Base-by-base conservation (phyloP, 2,113 vertebrate genomes). In the Brachyhypopomus occidentalis region DNA sequence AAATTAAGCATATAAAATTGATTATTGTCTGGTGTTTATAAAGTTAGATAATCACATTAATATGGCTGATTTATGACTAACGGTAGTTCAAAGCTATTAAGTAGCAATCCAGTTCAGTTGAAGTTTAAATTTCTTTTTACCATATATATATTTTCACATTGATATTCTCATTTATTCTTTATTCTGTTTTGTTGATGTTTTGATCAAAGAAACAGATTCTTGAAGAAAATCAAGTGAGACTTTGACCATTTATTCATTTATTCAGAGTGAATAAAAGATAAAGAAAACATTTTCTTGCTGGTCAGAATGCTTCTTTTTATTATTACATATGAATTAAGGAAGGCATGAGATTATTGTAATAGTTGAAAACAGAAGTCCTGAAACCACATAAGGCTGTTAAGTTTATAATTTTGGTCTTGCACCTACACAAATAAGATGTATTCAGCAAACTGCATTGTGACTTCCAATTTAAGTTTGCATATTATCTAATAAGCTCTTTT, bases 271-370 rank as follows among this genome's bases (percentile, higher is more conserved):
- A 72, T 45, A 48, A 67, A 66, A 56, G 34, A 20, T 66, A 73
- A 69, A 38, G 69, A 70, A 8, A 62, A 56, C 19, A 70, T 71
- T 71, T 70, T 78, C 52, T 59, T 78, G 20, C 55, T 71, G 38
- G 34, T 27, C 23, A 59, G 19, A 23, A 20, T 22, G 5, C 6
- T 67, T 41, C 0, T 4, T 77, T 2, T 69, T 45, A 56, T 78
- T 67, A 64, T 4, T 64, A 16, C 16, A 30, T 30, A 16, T 64
- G 22, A 25, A 52, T 14, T 8, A 14, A 52, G 45, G 45, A 14
- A 52, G 45, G 12, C 2, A 5, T 45, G 2, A 14, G 45, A 52
- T 52, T 8, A 52, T 12, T 14, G 0, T 52, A 52, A 14, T 52
- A 52, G 5, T 5, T 48, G 41, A 48, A 4, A 48, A 7, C 11